These are phyloP conservation scores for Megaceryle alcyon DNA, from an alignment of 2,797 vertebrate species.

Conservation along the genomic window DNA sequence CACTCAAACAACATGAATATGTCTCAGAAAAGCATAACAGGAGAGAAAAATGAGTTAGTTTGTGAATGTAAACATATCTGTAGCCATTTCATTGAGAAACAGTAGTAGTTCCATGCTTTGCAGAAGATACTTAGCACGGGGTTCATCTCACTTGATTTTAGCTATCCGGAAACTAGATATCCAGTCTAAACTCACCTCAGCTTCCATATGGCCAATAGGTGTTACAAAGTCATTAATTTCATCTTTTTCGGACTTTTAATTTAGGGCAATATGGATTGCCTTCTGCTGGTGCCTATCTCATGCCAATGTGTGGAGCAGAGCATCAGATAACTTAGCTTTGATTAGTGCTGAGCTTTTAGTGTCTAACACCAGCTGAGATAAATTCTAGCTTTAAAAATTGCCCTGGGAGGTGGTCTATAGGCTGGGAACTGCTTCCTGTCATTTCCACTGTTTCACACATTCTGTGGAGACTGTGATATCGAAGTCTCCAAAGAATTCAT, in stretches of 20 bases:
- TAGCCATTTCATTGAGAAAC: background rate
- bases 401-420: background rate
- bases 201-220: background rate
- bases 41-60: background rate
- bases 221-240: background rate
- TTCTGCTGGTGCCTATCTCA: background rate
- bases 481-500: background rate
- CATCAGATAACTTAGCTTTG: background rate
- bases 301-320: background rate
- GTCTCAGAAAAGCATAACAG: background rate
- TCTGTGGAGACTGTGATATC: background rate
- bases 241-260: background rate
- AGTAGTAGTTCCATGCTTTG: background rate
- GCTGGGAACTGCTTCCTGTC: background rate
- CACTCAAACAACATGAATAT: background rate
- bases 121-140: background rate
- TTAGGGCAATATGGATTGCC: background rate
- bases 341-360: background rate
- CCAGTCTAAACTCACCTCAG: background rate
- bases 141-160: background rate
- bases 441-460: background rate
- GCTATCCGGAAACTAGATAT: background rate
- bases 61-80: background rate
- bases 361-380: background rate
- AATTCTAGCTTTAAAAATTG: background rate